A percentile compares a stretch with the other conserved stretches of the same genome.
These are phyloP conservation scores for Choristoneura fumiferana DNA, from an alignment of 1,140 invertebrate species.

Conservation along the genomic window DNA sequence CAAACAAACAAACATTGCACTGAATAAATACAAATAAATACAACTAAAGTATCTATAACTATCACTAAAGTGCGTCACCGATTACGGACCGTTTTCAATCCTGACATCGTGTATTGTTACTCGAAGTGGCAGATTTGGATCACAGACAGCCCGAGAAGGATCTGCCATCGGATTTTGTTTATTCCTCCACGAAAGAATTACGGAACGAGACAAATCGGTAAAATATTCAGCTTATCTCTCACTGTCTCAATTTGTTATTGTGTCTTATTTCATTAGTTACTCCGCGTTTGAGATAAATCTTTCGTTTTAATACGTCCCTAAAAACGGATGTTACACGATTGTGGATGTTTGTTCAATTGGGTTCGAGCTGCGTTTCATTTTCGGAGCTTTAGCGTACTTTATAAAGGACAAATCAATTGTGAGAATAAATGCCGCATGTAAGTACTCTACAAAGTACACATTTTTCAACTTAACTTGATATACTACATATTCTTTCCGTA, in stretches of 20 bases:
- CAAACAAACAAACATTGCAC: no score
- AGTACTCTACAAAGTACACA: no score
- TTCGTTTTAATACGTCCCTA: conserved; percentile 2
- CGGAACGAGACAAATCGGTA: conserved; percentile 32
- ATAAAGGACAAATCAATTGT: no score
- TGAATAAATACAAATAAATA: no score
- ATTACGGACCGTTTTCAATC: neutral
- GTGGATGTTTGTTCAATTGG: no score
- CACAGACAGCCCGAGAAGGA: neutral
- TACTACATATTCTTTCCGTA: no score
- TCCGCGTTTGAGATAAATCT: conserved; percentile 11
- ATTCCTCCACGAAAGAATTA: conserved; percentile 33
- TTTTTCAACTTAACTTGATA: no score
- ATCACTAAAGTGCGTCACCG: neutral
- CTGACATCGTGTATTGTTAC: neutral
- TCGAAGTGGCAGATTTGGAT: conserved; percentile 7
- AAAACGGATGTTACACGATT: no score
- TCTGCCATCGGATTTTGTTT: conserved; percentile 27
- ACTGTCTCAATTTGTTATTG: conserved; percentile 37
- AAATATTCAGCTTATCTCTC: conserved; percentile 33
- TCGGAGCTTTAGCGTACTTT: no score
- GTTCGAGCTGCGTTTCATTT: no score
- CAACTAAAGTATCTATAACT: neutral
- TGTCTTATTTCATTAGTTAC: conserved; percentile 35
- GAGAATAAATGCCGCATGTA: no score